Conservation (phyloP, 2,113 vertebrate genomes). For the Synodontis membranacea region DNA sequence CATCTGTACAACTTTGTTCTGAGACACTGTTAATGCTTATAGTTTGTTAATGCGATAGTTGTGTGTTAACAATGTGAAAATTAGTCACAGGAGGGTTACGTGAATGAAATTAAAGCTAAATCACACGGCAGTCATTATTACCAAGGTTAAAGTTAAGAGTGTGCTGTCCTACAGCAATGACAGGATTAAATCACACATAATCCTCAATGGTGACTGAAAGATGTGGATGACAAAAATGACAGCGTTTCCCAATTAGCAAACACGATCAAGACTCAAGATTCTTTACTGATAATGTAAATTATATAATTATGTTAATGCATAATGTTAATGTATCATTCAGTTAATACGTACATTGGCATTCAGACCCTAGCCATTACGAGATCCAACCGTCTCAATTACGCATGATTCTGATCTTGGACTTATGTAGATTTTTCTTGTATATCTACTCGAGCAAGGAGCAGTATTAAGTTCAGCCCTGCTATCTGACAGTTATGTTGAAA, state of each 20-base stretch:
- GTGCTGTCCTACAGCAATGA: not conserved
- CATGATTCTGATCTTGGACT: not conserved
- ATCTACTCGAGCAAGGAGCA: no score
- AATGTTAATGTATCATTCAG: no score
- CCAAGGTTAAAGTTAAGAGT: not conserved
- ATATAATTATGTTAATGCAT: no score
- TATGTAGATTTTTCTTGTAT: no score
- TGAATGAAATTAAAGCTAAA: not conserved
- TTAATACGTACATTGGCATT: no score
- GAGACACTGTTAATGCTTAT: not conserved
- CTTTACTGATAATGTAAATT: no score
- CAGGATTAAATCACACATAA: not conserved
- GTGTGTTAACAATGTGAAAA: not conserved
- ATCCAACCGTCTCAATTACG: not conserved
- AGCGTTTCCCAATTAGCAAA: not conserved
- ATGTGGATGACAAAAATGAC: not conserved
- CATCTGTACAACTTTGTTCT: not conserved
- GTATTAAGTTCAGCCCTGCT: not conserved
- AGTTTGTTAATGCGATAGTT: not conserved
- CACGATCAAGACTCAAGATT: no score
- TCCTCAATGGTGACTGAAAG: not conserved
- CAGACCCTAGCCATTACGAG: no score
- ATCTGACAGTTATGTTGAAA: not conserved
- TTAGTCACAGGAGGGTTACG: not conserved
- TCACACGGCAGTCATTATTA: not conserved